Percentiles rank a stretch among this genome's conserved stretches.
phyloP scores from a whole-genome alignment of 2,888 invertebrate species.

The Thyatira batis region DNA sequence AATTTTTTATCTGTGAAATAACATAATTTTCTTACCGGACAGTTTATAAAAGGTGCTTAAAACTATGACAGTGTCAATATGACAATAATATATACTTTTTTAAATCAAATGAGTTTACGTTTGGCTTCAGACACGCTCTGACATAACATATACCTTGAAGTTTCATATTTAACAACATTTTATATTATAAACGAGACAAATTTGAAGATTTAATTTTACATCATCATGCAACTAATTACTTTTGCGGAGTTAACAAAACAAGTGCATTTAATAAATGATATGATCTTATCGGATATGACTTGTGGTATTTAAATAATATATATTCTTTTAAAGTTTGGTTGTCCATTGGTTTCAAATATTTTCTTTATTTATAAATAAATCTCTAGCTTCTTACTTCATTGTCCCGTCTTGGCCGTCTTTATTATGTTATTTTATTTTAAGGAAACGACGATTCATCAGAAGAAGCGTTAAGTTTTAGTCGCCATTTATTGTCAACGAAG shows the following conservation, averaged over 20 bases:
- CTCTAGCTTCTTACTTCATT: too few relatives aligned
- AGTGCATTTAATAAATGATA: conserved; percentile 61
- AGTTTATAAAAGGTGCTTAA: background rate
- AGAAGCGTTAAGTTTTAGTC: conserved; percentile 45
- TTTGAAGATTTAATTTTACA: background rate
- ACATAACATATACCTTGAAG: too few relatives aligned
- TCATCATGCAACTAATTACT: conserved; percentile 28
- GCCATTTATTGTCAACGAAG: conserved; percentile 55
- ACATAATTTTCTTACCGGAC: background rate
- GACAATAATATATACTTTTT: too few relatives aligned
- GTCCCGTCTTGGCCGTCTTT: too few relatives aligned
- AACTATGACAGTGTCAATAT: background rate
- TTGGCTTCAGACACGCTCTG: too few relatives aligned
- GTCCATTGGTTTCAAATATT: too few relatives aligned
- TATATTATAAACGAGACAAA: too few relatives aligned
- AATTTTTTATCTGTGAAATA: conserved; percentile 1
- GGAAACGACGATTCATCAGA: conserved; percentile 32
- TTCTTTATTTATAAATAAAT: too few relatives aligned
- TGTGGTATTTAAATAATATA: conserved; percentile 38
- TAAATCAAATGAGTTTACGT: too few relatives aligned
- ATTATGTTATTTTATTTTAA: conserved; percentile 17
- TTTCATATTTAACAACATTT: background rate
- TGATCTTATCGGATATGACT: conserved; percentile 62
- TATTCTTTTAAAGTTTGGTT: background rate
- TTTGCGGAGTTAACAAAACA: conserved; percentile 61